phyloP scores from a whole-genome alignment of 53 echinoderm and acorn worm species.

The Glandiceps talaboti region DNA sequence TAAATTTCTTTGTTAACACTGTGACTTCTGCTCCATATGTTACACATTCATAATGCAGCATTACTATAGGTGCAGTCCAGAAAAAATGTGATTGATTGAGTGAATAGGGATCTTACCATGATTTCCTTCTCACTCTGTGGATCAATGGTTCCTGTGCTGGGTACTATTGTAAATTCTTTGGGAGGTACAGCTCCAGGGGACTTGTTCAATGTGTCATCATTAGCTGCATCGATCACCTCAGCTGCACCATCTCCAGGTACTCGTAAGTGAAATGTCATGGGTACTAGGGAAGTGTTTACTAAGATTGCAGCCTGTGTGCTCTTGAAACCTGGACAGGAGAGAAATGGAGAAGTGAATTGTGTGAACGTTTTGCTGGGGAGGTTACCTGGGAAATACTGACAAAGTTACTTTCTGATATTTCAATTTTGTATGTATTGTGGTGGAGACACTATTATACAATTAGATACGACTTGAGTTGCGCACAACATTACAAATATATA shows the following conservation, averaged over 20 bases:
- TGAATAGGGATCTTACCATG: slow-evolving; percentile 46
- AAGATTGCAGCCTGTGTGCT: slow-evolving; percentile 69
- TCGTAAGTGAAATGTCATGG: slow-evolving; percentile 75
- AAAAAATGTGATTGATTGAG: no score
- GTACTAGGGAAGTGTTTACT: slow-evolving; percentile 85
- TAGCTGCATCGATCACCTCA: slow-evolving; percentile 74
- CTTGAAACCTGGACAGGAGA: slow-evolving; percentile 83
- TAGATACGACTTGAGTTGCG: no score
- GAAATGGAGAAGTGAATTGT: not conserved
- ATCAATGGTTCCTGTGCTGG: slow-evolving; percentile 54
- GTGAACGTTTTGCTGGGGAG: not conserved
- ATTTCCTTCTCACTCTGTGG: slow-evolving; percentile 94
- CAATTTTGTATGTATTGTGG: no score
- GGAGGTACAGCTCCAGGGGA: slow-evolving; percentile 48
- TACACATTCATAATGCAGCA: no score
- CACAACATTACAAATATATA: no score
- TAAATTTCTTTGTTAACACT: no score
- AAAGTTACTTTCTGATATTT: no score
- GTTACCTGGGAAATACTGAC: no score
- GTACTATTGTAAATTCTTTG: slow-evolving; percentile 78
- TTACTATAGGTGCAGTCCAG: no score
- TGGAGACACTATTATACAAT: no score
- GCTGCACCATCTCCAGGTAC: slow-evolving; percentile 81
- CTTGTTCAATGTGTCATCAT: slow-evolving; percentile 69
- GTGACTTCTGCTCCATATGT: no score